Conservation (phyloP, 2,797 vertebrate species). For the Rhinatrema bivittatum region DNA sequence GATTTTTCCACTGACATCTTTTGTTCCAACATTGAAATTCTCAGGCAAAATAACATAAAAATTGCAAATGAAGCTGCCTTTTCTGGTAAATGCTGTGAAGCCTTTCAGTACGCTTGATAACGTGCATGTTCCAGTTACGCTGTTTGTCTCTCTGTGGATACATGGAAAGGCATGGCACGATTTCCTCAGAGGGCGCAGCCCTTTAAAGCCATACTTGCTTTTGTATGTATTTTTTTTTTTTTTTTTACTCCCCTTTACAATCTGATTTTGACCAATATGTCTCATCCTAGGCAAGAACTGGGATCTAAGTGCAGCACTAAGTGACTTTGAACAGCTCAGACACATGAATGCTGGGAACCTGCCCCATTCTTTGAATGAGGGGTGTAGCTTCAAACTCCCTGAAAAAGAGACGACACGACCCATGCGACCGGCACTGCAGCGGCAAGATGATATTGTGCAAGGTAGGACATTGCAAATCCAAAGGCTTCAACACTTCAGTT, state of each 20-base stretch:
- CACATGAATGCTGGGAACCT: slow-evolving; percentile 83
- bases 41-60: no score
- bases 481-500: no score
- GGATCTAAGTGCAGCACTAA: slow-evolving; percentile 87
- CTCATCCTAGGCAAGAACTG: slow-evolving; percentile 83
- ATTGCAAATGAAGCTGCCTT: no score
- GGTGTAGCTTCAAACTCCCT: slow-evolving; percentile 32
- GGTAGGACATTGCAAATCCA: no score
- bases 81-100: no score
- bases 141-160: no score
- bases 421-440: slow-evolving; percentile 68
- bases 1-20: no score
- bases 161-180: no score
- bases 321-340: slow-evolving; percentile 87
- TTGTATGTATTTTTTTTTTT: rapidly evolving
- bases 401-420: slow-evolving; percentile 67
- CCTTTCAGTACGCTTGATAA: no score
- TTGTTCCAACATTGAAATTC: no score
- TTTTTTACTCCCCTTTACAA: rapidly evolving
- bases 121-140: no score
- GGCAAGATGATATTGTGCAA: slow-evolving; percentile 86
- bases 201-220: neutral
- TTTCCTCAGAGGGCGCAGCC: no score
- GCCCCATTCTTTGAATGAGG: slow-evolving; percentile 49
- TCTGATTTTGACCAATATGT: neutral